Evolutionary conservation across 2,113 vertebrate species (phyloP), one percentile per base, ranked within the genome.

Genomic region (Scopus umbretta): DNA sequence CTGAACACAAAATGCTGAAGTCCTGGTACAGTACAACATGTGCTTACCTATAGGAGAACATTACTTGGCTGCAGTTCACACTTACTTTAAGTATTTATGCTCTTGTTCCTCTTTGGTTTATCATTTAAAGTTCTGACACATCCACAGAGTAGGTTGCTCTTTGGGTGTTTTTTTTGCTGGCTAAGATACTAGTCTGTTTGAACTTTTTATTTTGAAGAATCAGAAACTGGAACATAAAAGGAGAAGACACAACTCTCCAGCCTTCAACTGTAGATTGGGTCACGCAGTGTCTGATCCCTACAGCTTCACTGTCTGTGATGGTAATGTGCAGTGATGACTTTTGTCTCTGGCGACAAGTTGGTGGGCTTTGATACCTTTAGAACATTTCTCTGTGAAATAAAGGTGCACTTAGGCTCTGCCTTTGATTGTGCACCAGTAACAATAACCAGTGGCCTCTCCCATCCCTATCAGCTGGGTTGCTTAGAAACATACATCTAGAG

Each of bases 121-220:
- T 66, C 45, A 36, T 70, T 83, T 86, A 80, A 88, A 76, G 58
- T 83, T 92, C 85, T 83, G 79, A 74, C 40, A 81, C 16, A 80
- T 58, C 53, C 85, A 90, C 59, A 78, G 32, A 94, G 42, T 40
- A 76, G 8, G 22, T 45, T 92, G 32, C 20, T 93, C 25, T 76
- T 93, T 29, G 55, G 38, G 55, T 50, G 17, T 11, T 1, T 18
- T 18, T 63, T 93, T 72, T 90, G 3, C 74, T 93, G 53, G 49
- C 53, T 85, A 65, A 82, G 66, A 81, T 62, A 56, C 34, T 66
- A 88, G 74, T 90, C 81, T 91, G 52, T 92, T 91, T 96, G 74
- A 95, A 93, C 62, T 78, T 87, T 53, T 55, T 81, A 45, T 92
- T 95, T 84, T 90, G 74, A 88, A 92, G 75, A 61, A 93, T 87